Percentiles rank a stretch among this genome's conserved stretches.
These are phyloP conservation scores for Meda fulgida DNA, from an alignment of 2,797 vertebrate genomes.

Conservation along the genomic window DNA sequence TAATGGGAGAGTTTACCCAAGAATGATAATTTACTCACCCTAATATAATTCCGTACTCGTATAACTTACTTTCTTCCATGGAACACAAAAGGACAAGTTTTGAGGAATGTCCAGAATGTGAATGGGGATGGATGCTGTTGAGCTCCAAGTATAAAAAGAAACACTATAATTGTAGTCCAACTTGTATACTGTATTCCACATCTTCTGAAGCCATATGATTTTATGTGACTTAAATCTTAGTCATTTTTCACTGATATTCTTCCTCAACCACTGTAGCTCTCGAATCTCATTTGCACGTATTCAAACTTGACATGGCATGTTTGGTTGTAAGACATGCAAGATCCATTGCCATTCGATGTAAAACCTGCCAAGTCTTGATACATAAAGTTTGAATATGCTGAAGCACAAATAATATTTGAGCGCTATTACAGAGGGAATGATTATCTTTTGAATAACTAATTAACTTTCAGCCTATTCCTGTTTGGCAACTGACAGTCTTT, in stretches of 20 bases:
- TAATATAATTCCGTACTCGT: not conserved
- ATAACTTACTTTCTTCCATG: not conserved
- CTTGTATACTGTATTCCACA: not conserved
- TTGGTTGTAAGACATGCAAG: not conserved
- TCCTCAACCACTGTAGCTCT: not conserved
- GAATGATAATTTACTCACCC: not conserved
- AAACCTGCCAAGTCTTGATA: not conserved
- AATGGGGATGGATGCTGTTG: not conserved
- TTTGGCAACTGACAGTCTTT: conserved; percentile 4
- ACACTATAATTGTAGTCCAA: not conserved
- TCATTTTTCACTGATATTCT: not conserved
- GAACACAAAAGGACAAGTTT: not conserved
- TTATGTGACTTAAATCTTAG: not conserved
- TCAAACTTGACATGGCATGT: not conserved
- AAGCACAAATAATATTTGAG: not conserved
- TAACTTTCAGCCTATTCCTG: not conserved
- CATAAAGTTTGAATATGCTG: not conserved
- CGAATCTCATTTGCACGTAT: not conserved
- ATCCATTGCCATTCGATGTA: not conserved
- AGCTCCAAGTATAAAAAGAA: not conserved
- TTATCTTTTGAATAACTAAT: not conserved
- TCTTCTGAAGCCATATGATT: not conserved
- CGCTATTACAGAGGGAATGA: not conserved
- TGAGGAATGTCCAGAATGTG: not conserved
- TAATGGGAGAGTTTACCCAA: not conserved